These are phyloP conservation scores for Perca flavescens DNA, from an alignment of 2,113 vertebrate genomes.

Conservation along the genomic window DNA sequence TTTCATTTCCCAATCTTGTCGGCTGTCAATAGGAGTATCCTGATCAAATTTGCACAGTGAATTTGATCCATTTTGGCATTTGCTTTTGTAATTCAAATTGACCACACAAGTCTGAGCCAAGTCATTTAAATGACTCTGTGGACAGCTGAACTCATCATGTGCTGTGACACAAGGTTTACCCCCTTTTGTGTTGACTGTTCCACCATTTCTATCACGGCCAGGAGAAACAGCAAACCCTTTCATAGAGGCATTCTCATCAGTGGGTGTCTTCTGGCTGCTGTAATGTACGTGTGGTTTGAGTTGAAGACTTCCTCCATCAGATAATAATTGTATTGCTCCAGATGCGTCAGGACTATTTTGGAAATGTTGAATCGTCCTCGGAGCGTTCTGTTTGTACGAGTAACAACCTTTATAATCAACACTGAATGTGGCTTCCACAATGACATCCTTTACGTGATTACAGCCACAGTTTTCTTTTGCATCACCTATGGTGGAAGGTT, in stretches of 20 bases:
- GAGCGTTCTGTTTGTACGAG: slow-evolving; percentile 14
- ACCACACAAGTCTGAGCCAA: slow-evolving; percentile 29
- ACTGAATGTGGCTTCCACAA: background rate
- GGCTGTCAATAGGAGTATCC: slow-evolving; percentile 4
- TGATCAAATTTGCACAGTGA: slow-evolving; percentile 7
- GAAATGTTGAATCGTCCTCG: slow-evolving; percentile 17
- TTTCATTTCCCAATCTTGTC: slow-evolving; percentile 9
- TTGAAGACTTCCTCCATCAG: slow-evolving; percentile 16
- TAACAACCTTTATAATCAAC: background rate
- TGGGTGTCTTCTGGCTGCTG: slow-evolving; percentile 1
- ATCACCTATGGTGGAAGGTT: background rate
- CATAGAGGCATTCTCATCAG: background rate
- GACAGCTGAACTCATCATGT: slow-evolving; percentile 7
- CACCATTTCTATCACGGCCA: slow-evolving; percentile 8
- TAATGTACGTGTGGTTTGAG: background rate
- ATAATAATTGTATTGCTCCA: background rate
- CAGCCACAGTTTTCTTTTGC: slow-evolving; percentile 7
- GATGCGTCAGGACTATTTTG: background rate
- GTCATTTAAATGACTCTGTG: slow-evolving; percentile 8
- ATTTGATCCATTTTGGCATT: slow-evolving; percentile 12
- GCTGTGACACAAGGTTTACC: background rate
- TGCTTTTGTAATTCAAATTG: slow-evolving; percentile 40
- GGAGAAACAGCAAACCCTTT: background rate
- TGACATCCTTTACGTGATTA: background rate
- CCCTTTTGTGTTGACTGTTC: background rate